Evolutionary conservation across 2,113 vertebrate species (phyloP).

Genomic region (Pristiophorus japonicus): DNA sequence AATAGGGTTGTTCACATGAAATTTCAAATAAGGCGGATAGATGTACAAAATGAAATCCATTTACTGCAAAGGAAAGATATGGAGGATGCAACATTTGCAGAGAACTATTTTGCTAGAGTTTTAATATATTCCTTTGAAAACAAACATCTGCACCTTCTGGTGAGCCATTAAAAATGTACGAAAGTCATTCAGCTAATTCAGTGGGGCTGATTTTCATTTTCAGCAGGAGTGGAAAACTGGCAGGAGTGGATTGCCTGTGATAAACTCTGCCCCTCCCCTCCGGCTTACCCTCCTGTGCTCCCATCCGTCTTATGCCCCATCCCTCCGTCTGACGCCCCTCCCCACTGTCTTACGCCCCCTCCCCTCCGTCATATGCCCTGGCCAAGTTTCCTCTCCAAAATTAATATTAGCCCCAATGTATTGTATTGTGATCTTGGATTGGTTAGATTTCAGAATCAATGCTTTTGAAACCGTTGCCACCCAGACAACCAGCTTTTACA

Average conservation of each 20-base stretch:
- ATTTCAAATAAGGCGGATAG: not conserved
- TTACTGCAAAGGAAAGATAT: slow-evolving; percentile 2
- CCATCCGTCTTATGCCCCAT: too few relatives aligned
- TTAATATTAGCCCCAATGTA: not conserved
- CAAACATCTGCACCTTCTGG: not conserved
- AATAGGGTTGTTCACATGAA: not conserved
- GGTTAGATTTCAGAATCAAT: not conserved
- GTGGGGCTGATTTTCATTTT: not conserved
- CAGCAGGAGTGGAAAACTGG: not conserved
- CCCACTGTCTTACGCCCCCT: too few relatives aligned
- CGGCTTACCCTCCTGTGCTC: too few relatives aligned
- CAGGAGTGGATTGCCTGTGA: not conserved
- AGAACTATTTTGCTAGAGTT: not conserved
- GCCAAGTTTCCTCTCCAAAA: not conserved
- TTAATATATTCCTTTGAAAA: not conserved
- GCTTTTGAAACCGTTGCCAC: not conserved
- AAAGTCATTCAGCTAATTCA: not conserved
- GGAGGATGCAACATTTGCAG: not conserved
- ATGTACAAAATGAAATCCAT: slow-evolving; percentile 8
- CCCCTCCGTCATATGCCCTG: too few relatives aligned
- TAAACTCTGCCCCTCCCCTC: too few relatives aligned
- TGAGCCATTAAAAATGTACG: not conserved
- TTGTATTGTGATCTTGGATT: not conserved
- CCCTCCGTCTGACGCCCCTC: too few relatives aligned
- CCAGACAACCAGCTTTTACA: not conserved